Evolutionary conservation across 2,888 invertebrate genomes (phyloP).

Genomic region (Lasioglossum pauxillum): DNA sequence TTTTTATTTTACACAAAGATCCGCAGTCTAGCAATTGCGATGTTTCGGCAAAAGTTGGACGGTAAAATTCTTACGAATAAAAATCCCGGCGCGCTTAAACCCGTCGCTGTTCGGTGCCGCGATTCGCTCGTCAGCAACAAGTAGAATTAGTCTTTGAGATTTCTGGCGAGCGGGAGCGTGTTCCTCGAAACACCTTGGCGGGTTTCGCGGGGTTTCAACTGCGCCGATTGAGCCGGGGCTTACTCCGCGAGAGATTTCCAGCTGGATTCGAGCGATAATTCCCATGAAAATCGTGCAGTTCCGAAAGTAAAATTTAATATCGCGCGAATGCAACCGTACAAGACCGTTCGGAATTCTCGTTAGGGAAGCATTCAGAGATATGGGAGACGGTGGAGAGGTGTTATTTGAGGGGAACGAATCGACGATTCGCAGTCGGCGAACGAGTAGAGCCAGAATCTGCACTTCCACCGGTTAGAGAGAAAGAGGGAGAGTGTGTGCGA

Average conservation of each 20-base stretch:
- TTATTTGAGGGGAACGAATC: background rate
- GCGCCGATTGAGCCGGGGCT: background rate
- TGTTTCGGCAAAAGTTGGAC: too few species aligned
- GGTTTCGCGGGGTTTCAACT: background rate
- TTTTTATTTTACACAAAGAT: too few species aligned
- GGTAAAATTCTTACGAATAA: too few species aligned
- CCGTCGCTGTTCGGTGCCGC: background rate
- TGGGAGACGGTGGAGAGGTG: background rate
- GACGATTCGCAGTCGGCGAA: background rate
- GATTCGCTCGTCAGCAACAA: background rate
- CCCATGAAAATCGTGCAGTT: background rate
- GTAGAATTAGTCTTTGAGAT: background rate
- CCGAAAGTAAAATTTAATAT: conserved; percentile 13
- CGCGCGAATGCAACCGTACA: conserved; percentile 8
- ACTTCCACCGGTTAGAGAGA: background rate
- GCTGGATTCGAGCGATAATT: background rate
- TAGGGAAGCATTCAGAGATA: background rate
- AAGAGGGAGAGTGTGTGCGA: background rate
- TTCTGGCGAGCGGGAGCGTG: background rate
- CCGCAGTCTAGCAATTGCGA: too few species aligned
- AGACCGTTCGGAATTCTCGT: background rate
- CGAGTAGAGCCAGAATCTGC: conserved; percentile 1
- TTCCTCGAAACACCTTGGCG: background rate
- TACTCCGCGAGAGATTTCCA: background rate
- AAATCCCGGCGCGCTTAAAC: background rate